Evolutionary conservation across 37 sponge, comb jelly and placozoan species (phyloP), one percentile per base, ranked within the genome.

Genomic region (Mnemiopsis leidyi): DNA sequence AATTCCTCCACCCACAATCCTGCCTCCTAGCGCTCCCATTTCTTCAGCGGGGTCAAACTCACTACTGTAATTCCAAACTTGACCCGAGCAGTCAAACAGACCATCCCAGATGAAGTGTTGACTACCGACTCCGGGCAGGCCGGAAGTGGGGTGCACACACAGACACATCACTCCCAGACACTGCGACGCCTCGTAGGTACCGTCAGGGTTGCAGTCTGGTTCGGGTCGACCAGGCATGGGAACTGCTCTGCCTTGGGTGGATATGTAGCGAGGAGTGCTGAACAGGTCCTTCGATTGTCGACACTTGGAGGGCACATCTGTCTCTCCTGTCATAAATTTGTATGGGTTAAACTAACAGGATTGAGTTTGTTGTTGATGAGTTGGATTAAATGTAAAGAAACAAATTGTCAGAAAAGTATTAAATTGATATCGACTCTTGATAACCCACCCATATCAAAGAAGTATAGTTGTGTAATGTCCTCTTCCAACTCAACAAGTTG

Each of bases 91-190:
- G 30, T 71, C 75, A 13, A 48, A 48, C 75, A 23, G 30, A 28
- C 3, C 75, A 18, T 71, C 75, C 75, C 75, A 71, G 3, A 71
- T 29, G 30, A 71, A 28, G 23, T n/a, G 30, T 25, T 71, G 30
- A 71, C 30, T 29, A 18, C 30, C 21, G 3, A 28, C 21, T 29
- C 30, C 75, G 3, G 30, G 30, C n/a, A n/a, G 75, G 5, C 75
- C 75, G 5, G 21, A 23, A 24, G 7, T 18, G 3, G 30, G 25
- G 30, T 71, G n/a, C 5, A 71, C 75, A 71, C 75, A 71, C 30
- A 71, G 3, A 71, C 75, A 71, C 75, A 71, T 28, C 75, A 71
- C 75, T 23, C 75, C 75, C 25, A 71, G 30, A 71, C 75, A 71
- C 75, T 71, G 75, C 21, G 30, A 28, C 30, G 75, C 3, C 3